Conservation (phyloP, 2,888 invertebrate species). For the Cotesia congregata region DNA sequence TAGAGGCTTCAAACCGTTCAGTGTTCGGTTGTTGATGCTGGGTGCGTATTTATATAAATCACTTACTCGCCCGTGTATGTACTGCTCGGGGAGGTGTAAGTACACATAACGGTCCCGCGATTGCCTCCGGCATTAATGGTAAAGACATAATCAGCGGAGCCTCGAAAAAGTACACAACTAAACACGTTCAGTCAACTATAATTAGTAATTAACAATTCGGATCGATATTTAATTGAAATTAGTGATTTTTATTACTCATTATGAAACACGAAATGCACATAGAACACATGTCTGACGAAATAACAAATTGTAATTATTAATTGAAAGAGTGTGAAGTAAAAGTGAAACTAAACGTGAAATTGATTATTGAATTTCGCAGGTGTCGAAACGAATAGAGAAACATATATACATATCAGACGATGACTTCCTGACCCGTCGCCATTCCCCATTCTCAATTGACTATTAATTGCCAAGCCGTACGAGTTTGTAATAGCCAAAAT, state of each 20-base stretch:
- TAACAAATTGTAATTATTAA: conserved; percentile 1
- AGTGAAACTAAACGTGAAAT: conserved; percentile 24
- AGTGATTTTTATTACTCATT: not conserved
- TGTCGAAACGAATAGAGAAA: conserved; percentile 37
- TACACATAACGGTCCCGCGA: not conserved
- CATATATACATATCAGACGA: conserved; percentile 23
- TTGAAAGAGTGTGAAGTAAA: conserved; percentile 20
- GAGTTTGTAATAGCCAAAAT: not conserved
- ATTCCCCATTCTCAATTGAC: conserved; percentile 20
- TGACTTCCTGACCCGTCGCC: conserved; percentile 46
- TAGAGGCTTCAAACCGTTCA: not conserved
- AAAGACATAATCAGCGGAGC: not conserved
- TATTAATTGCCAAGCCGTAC: conserved; percentile 15
- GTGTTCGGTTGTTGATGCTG: not conserved
- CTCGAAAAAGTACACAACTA: not conserved
- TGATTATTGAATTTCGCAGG: conserved; percentile 47
- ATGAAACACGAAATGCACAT: not conserved
- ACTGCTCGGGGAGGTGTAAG: not conserved
- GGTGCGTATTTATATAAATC: not conserved
- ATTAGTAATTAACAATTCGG: too few species aligned
- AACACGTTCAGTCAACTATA: not conserved
- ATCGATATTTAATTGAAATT: not conserved
- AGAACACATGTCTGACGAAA: not conserved
- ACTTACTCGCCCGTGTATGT: not conserved
- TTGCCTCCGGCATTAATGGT: not conserved